Evolutionary conservation across 2,888 invertebrate species (phyloP).

Genomic region (Lycophotia porphyrea): DNA sequence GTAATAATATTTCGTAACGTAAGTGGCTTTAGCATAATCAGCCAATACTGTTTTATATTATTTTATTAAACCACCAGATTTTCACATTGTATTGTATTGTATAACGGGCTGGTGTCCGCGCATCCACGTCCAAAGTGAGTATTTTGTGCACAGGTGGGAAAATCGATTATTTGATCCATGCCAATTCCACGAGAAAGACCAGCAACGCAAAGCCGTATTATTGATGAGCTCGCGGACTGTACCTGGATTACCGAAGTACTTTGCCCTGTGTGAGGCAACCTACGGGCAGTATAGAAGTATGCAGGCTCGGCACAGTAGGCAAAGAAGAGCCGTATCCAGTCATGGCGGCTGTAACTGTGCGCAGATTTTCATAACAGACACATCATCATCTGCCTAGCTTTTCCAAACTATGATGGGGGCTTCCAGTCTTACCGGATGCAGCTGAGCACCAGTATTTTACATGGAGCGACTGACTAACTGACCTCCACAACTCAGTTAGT

Average conservation of each 20-base stretch:
- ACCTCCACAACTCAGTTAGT: too few species aligned
- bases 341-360: too few species aligned
- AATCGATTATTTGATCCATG: background rate
- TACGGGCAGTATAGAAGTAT: background rate
- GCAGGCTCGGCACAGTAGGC: background rate
- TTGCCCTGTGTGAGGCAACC: background rate
- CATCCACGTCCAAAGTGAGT: too few species aligned
- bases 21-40: background rate
- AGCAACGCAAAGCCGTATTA: background rate
- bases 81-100: too few species aligned
- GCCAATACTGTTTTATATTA: too few species aligned
- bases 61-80: too few species aligned
- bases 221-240: fast-evolving
- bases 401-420: too few species aligned
- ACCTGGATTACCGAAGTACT: background rate
- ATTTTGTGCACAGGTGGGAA: background rate
- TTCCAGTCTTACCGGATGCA: too few species aligned
- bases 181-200: background rate
- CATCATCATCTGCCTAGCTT: too few species aligned
- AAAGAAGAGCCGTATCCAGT: background rate
- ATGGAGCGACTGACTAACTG: too few species aligned
- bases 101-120: too few species aligned
- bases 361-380: background rate
- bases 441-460: too few species aligned
- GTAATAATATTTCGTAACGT: constrained; percentile 12